Evolutionary conservation across 2,888 invertebrate genomes (phyloP).

Genomic region (Thyatira batis): DNA sequence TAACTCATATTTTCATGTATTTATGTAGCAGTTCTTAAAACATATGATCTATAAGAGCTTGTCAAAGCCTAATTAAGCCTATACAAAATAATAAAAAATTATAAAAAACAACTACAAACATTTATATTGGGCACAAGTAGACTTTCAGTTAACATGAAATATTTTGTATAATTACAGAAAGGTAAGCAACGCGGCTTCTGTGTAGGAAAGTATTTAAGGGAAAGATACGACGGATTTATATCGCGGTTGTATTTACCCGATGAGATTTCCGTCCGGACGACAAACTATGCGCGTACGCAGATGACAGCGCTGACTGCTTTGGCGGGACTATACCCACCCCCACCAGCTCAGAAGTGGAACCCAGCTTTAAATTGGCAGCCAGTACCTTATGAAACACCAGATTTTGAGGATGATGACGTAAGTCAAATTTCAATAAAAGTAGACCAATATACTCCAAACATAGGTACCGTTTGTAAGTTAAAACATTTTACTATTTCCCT

Average conservation of each 20-base stretch:
- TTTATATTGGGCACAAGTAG: too few species aligned
- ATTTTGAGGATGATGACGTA: conserved; percentile 64
- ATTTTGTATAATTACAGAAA: conserved; percentile 57
- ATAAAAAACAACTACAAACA: neutral
- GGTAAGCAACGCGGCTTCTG: conserved; percentile 77
- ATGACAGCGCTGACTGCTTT: conserved; percentile 87
- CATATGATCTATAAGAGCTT: too few species aligned
- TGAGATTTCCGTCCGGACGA: conserved; percentile 81
- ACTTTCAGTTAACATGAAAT: too few species aligned
- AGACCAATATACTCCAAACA: neutral
- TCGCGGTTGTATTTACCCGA: conserved; percentile 71
- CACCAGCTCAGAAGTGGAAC: conserved; percentile 80
- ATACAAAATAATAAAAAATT: too few species aligned
- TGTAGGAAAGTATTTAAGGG: conserved; percentile 74
- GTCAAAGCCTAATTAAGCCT: too few species aligned
- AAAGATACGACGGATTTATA: conserved; percentile 69
- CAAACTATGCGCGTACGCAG: conserved; percentile 88
- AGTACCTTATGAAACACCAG: conserved; percentile 79
- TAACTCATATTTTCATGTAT: too few species aligned
- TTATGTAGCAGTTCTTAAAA: too few species aligned
- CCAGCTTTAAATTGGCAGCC: conserved; percentile 85
- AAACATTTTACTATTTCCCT: neutral
- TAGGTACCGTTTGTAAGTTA: neutral
- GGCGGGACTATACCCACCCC: conserved; percentile 86
- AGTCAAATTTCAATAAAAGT: conserved; percentile 42